These are phyloP conservation scores for Donacobius atricapilla DNA, from an alignment of 2,113 vertebrate species.

Conservation along the genomic window DNA sequence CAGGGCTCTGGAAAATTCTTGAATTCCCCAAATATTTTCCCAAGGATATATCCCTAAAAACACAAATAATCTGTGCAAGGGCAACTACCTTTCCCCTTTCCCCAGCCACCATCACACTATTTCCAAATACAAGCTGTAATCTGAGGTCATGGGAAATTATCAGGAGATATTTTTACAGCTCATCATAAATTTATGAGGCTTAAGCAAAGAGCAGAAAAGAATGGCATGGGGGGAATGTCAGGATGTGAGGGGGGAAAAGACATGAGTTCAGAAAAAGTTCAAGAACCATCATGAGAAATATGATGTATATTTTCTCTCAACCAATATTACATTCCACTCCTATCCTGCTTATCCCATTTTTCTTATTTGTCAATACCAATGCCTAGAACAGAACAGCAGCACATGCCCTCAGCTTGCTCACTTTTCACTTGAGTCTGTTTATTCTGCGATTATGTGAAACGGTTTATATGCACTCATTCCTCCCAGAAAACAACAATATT, in stretches of 20 bases:
- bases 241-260: neutral
- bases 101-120: neutral
- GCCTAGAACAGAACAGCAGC: neutral
- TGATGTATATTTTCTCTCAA: neutral
- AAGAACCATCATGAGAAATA: neutral
- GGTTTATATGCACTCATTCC: neutral
- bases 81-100: neutral
- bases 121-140: neutral
- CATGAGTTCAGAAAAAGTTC: neutral
- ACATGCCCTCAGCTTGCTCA: neutral
- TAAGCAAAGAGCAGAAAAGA: neutral
- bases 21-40: constrained; percentile 8
- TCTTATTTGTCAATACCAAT: neutral
- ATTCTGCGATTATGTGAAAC: neutral
- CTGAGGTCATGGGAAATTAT: constrained; percentile 20
- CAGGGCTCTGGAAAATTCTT: neutral
- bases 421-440: neutral
- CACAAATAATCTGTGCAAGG: neutral
- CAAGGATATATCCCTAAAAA: neutral
- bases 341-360: neutral
- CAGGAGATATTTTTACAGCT: neutral
- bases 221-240: neutral
- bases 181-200: neutral
- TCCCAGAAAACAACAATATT: neutral
- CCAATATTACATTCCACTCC: neutral